phyloP scores from a whole-genome alignment of 2,888 invertebrate genomes.

The Reticulitermes lucifugus region DNA sequence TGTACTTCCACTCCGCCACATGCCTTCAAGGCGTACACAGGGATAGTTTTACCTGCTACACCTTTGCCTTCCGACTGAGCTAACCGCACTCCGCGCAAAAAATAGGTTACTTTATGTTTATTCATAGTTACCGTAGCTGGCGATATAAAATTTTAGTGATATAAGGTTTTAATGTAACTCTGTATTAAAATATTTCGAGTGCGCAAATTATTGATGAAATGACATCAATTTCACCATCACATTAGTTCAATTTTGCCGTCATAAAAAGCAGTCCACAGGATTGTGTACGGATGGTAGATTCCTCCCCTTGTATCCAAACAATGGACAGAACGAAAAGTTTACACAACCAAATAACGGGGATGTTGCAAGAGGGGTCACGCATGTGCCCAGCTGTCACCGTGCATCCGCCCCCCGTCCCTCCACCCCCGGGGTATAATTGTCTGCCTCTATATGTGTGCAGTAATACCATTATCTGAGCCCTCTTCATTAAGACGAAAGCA shows the following conservation, averaged over 20 bases:
- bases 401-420: not conserved
- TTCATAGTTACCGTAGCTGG: not conserved
- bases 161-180: not conserved
- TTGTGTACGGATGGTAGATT: constrained; percentile 27
- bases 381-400: constrained; percentile 34
- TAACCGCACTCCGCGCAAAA: too few species aligned
- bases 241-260: constrained; percentile 24
- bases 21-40: too few species aligned
- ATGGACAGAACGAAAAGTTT: constrained; percentile 40
- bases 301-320: constrained; percentile 30
- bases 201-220: constrained; percentile 27
- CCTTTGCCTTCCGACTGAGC: too few species aligned
- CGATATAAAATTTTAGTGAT: not conserved
- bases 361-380: constrained; percentile 35
- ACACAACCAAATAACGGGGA: constrained; percentile 37
- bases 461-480: constrained; percentile 40
- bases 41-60: too few species aligned
- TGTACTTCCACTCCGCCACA: too few species aligned
- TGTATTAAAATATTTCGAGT: constrained; percentile 9
- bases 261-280: constrained; percentile 22
- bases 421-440: constrained; percentile 14
- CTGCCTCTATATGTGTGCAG: constrained; percentile 20
- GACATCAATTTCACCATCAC: constrained; percentile 18
- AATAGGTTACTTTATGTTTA: not conserved
- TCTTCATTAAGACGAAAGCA: constrained; percentile 38